Base-by-base conservation (phyloP, 2,797 vertebrate species). In the Knipowitschia caucasica region DNA sequence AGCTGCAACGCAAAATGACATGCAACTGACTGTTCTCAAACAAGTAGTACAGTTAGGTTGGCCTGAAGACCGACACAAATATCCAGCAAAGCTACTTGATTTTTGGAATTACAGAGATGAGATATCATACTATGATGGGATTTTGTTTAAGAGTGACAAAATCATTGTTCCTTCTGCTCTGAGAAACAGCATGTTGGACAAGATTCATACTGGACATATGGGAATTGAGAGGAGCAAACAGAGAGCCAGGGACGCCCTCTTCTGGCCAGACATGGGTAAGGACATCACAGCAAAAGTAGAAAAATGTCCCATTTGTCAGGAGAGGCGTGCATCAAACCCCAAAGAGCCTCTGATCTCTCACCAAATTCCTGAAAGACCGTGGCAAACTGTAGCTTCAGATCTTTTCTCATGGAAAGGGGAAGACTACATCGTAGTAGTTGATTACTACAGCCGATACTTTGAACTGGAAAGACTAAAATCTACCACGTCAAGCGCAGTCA, bases 1-100 rank as follows among this genome's bases (percentile, higher is more conserved):
- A 51, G 1, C 10, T 25, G 29, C 56, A 17, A 64, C 51, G 14
- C 39, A 34, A 1, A 50, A 58, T 3, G 62, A 77, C 4, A 2
- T 10, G 4, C 67, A 63, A 8, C 11, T 47, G 5, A n/a, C 8
- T 1, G 1, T 23, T 1, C 30, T 64, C 0, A 39, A 33, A 31
- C 2, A 29, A n/a, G 12, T 29, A 5, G 53, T 67, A 6, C 15
- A 17, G 15, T 6, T 3, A 2, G 39, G 20, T 3, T 42, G 39
- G 30, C 39, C n/a, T 43, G 14, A 45, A 20, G 42, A 36, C n/a
- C n/a, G n/a, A 15, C 34, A 29, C 14, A 35, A 15, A 55, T 4
- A 23, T 5, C 33, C 20, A 20, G 39, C 21, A n/a, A 27, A 31
- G 20, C 21, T 27, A 26, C 14, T 27, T 11, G 21, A 46, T n/a